Percentiles rank a stretch among this genome's conserved stretches.
These are phyloP conservation scores for Yponomeuta plumbellus DNA, from an alignment of 2,888 invertebrate genomes.

Conservation along the genomic window DNA sequence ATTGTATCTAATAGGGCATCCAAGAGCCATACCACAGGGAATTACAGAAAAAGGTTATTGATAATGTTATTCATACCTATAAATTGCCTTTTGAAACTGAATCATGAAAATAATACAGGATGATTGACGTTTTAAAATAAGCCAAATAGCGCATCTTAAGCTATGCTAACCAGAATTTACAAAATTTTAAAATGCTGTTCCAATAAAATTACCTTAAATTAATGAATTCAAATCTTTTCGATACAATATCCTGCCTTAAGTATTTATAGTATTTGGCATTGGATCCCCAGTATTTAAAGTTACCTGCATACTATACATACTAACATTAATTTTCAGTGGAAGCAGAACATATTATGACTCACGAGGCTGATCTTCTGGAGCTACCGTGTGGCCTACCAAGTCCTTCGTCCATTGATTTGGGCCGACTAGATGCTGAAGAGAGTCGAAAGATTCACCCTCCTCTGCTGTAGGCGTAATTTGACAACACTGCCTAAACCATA, in stretches of 20 bases:
- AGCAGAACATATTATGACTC: slow-evolving; percentile 87
- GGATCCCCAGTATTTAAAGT: neutral
- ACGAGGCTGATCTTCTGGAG: slow-evolving; percentile 81
- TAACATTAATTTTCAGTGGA: slow-evolving; percentile 67
- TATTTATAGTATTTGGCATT: no score
- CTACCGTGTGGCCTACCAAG: slow-evolving; percentile 86
- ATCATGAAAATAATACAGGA: no score
- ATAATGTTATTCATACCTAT: no score
- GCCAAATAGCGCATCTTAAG: neutral
- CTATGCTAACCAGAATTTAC: neutral
- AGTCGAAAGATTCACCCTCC: slow-evolving; percentile 80
- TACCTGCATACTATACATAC: neutral
- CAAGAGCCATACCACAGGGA: no score
- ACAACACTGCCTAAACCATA: neutral
- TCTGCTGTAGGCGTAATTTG: slow-evolving; percentile 40
- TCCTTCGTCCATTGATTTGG: slow-evolving; percentile 82
- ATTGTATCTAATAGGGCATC: no score
- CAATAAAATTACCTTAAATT: no score
- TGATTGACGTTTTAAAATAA: no score
- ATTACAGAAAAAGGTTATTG: no score
- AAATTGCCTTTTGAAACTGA: no score
- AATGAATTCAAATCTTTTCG: no score
- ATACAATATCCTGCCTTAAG: no score
- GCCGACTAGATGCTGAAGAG: slow-evolving; percentile 78
- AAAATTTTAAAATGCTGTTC: no score